Evolutionary conservation across 2,797 vertebrate species (phyloP), one percentile per base, ranked within the genome.

Genomic region (Pangasius krempfi): DNA sequence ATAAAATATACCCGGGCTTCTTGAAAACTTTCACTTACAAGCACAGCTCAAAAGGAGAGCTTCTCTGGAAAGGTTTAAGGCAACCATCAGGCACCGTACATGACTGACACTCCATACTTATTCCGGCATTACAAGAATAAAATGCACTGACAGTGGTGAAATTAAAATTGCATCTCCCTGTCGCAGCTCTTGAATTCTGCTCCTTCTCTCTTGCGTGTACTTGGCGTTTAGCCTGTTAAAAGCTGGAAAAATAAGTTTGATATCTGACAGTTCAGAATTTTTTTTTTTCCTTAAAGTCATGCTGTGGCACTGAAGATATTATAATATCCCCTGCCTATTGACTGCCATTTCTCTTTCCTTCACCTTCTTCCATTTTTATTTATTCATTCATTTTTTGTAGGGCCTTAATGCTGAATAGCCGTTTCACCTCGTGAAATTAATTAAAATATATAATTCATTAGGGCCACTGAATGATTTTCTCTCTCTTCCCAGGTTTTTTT

Each of bases 381-480:
- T 95, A 95, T 95, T 93, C 93, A 94, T 94, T 94, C 94, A 1
- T 44, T 90, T 94, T 93, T 94, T 94, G 95, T 94, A 93, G 91
- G 90, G 79, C 90, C 91, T 92, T 93, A 14, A 40, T 91, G 94
- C 94, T 95, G 94, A 96, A 95, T 92, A 92, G 93, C 94, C 91
- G 90, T 95, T 95, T 95, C 92, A 89, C 91, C 91, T 93, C 88
- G 68, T 87, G 89, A 44, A 93, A 93, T 95, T 96, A 96, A 96
- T 97, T 96, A 96, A 96, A 97, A 96, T 96, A 95, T 96, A 95
- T 95, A 95, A 96, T 96, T 96, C 94, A 96, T 95, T 86, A 88
- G 89, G 44, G 92, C 90, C 16, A 90, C 93, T 91, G 92, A 95
- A 95, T 94, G 92, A 94, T 94, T 96, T 94, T 92, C 37, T 82